These are phyloP conservation scores for Sandelia bainsii DNA, from an alignment of 2,797 vertebrate genomes.

Conservation along the genomic window DNA sequence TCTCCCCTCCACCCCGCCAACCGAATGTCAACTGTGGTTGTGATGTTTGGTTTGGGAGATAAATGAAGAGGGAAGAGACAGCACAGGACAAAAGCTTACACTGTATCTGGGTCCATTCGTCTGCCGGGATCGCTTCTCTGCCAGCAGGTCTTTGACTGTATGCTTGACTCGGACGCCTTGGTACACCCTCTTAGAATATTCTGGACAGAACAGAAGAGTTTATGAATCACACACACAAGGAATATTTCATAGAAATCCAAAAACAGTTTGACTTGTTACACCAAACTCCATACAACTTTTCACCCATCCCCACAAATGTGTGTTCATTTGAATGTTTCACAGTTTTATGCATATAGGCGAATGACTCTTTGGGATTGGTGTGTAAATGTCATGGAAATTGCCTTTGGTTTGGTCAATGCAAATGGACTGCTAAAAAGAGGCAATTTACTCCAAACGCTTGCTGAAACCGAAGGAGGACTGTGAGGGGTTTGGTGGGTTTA, in stretches of 20 bases:
- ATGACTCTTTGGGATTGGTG: conserved; percentile 63
- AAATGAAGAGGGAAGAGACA: conserved; percentile 61
- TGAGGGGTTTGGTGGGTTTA: background rate
- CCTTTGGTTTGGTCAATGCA: conserved; percentile 74
- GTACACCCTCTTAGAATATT: conserved; percentile 93
- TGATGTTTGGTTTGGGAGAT: conserved; percentile 70
- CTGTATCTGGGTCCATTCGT: conserved; percentile 84
- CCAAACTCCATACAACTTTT: conserved; percentile 56
- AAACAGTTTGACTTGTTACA: conserved; percentile 40
- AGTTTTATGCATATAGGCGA: conserved; percentile 71
- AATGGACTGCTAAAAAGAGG: conserved; percentile 66
- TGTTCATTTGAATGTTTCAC: conserved; percentile 78
- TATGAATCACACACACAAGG: background rate
- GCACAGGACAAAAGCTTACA: conserved; percentile 83
- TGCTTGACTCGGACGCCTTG: conserved; percentile 96
- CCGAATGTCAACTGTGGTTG: conserved; percentile 79
- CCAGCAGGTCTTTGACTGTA: conserved; percentile 96
- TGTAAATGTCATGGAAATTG: conserved; percentile 82
- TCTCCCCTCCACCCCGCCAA: conserved; percentile 30
- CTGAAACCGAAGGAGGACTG: background rate
- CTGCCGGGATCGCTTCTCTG: conserved; percentile 93
- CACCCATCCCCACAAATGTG: conserved; percentile 69
- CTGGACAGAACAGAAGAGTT: conserved; percentile 66
- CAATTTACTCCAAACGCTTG: conserved; percentile 56
- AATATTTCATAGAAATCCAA: conserved; percentile 29